Evolutionary conservation across 2,113 vertebrate genomes (phyloP).

Genomic region (Lepidothrix coronata): DNA sequence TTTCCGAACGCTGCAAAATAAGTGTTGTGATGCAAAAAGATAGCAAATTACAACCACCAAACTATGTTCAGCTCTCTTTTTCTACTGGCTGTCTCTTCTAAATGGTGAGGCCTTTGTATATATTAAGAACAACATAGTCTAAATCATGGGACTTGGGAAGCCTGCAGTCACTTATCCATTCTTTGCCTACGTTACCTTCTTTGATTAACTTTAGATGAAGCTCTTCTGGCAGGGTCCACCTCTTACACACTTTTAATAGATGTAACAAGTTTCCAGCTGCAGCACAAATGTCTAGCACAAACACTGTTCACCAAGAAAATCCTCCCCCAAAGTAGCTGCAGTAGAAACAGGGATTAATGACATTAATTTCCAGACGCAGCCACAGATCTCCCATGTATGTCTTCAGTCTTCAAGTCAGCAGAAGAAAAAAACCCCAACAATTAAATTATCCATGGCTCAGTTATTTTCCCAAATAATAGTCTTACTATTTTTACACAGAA

Average conservation of each 20-base stretch:
- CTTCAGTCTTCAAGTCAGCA: not conserved
- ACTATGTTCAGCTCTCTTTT: not conserved
- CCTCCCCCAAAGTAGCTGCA: not conserved
- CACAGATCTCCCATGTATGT: not conserved
- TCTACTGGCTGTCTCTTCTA: not conserved
- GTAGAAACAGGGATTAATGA: not conserved
- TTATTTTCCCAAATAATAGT: not conserved
- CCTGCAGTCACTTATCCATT: not conserved
- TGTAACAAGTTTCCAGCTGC: not conserved
- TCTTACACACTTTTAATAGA: not conserved
- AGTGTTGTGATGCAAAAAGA: constrained; percentile 2
- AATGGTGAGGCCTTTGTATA: not conserved
- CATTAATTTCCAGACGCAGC: not conserved
- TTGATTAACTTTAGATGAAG: not conserved
- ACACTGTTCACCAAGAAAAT: not conserved
- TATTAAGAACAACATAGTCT: fast-evolving
- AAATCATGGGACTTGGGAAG: not conserved
- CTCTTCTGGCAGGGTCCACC: not conserved
- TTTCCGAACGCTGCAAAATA: not conserved
- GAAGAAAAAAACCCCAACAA: not conserved
- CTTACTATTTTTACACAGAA: not conserved
- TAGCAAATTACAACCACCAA: not conserved
- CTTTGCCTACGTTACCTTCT: not conserved
- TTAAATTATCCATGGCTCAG: not conserved
- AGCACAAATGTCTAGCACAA: not conserved